Evolutionary conservation across 2,888 invertebrate genomes (phyloP).

Genomic region (Coenonympha glycerion): DNA sequence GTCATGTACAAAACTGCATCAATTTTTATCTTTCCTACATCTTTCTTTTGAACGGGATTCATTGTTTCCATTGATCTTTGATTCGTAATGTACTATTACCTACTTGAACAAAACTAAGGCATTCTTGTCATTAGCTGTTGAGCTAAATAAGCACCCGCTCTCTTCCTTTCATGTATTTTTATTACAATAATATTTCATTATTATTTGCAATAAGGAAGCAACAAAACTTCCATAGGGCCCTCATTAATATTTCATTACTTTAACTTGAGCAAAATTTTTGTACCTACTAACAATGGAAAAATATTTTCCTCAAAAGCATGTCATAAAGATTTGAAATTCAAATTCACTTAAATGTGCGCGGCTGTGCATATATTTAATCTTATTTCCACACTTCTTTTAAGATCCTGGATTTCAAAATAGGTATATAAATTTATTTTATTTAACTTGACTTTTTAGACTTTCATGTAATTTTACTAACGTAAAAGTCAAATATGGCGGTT

Average conservation of each 20-base stretch:
- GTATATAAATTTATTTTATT: too few species aligned
- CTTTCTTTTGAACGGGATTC: too few species aligned
- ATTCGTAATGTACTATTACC: too few species aligned
- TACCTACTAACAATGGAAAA: background rate
- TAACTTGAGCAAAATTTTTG: slow-evolving; percentile 5
- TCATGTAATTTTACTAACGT: too few species aligned
- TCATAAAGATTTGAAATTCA: background rate
- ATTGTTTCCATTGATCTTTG: too few species aligned
- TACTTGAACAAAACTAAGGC: background rate
- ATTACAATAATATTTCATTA: background rate
- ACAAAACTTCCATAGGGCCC: background rate
- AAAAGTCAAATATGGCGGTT: too few species aligned
- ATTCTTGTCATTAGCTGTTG: background rate
- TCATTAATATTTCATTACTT: slow-evolving; percentile 18
- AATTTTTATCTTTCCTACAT: too few species aligned
- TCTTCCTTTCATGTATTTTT: background rate
- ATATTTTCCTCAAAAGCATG: slow-evolving; percentile 1
- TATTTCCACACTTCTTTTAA: too few species aligned
- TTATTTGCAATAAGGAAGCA: background rate
- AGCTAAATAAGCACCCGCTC: background rate
- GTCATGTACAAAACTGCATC: too few species aligned
- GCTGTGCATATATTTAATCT: background rate
- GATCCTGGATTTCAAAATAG: too few species aligned
- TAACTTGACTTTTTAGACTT: too few species aligned
- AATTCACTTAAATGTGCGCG: background rate